Evolutionary conservation across 2,888 invertebrate species (phyloP).

Genomic region (Drosophila diplacantha): DNA sequence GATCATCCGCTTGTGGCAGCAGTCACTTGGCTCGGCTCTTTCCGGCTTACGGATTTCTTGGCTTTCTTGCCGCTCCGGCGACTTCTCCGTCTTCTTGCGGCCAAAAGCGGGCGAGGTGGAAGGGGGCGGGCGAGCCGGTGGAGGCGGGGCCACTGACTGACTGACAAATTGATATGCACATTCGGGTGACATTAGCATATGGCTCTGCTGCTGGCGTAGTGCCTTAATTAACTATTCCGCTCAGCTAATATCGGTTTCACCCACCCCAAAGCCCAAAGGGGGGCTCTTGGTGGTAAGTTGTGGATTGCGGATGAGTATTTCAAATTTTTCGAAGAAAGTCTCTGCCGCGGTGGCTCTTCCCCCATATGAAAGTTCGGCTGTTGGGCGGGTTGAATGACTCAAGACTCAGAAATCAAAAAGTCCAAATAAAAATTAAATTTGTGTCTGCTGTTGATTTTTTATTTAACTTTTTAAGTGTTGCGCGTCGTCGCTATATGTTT

Average conservation of each 20-base stretch:
- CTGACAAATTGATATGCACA: slow-evolving; percentile 42
- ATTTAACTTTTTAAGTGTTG: slow-evolving; percentile 7
- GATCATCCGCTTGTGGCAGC: slow-evolving; percentile 18
- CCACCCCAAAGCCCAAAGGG: slow-evolving; percentile 49
- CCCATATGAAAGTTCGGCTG: slow-evolving; percentile 54
- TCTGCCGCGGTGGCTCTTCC: background rate
- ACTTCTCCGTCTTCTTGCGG: slow-evolving; percentile 7
- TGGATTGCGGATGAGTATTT: slow-evolving; percentile 47
- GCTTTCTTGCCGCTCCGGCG: slow-evolving; percentile 13
- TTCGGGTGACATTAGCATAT: slow-evolving; percentile 52
- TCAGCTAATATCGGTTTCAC: slow-evolving; percentile 75
- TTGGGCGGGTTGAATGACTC: slow-evolving; percentile 65
- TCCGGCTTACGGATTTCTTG: slow-evolving; percentile 50
- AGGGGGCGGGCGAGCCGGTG: background rate
- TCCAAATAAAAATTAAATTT: slow-evolving; percentile 49
- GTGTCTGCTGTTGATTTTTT: slow-evolving; percentile 12
- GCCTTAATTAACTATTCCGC: slow-evolving; percentile 73
- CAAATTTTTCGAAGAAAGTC: slow-evolving; percentile 63
- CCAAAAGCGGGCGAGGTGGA: slow-evolving; percentile 2
- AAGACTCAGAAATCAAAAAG: slow-evolving; percentile 51
- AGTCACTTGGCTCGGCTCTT: slow-evolving; percentile 43
- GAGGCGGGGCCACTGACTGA: slow-evolving; percentile 1
- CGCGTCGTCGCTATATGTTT: slow-evolving; percentile 18
- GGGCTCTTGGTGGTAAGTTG: slow-evolving; percentile 11
- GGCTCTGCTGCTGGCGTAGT: slow-evolving; percentile 34